Evolutionary conservation across 2,888 invertebrate genomes (phyloP).

Genomic region (Hyles lineata): DNA sequence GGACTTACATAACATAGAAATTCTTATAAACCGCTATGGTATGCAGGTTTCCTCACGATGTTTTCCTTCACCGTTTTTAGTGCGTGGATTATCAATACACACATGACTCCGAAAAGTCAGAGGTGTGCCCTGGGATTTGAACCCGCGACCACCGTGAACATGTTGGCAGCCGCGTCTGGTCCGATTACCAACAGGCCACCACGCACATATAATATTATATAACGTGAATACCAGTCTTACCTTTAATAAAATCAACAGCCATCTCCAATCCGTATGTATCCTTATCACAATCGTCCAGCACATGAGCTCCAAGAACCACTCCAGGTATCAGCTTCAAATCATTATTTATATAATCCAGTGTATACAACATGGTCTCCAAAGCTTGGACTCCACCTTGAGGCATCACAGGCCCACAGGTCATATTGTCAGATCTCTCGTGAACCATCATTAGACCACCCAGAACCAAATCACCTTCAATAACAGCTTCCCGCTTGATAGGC

Average conservation of each 20-base stretch:
- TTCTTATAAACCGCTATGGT: too few relatives aligned
- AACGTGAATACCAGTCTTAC: constrained; percentile 78
- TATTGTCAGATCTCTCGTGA: constrained; percentile 94
- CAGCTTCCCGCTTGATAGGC: constrained; percentile 94
- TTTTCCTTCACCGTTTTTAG: too few relatives aligned
- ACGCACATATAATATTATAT: too few relatives aligned
- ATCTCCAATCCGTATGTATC: constrained; percentile 98
- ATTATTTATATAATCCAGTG: constrained; percentile 91
- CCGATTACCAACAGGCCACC: too few relatives aligned
- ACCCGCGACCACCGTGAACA: too few relatives aligned
- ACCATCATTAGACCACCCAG: constrained; percentile 97
- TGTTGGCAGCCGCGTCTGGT: too few relatives aligned
- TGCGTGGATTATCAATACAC: too few relatives aligned
- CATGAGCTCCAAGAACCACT: constrained; percentile 93
- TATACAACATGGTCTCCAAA: constrained; percentile 96
- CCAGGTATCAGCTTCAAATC: constrained; percentile 88
- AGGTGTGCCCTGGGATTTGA: too few relatives aligned
- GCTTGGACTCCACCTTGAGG: constrained; percentile 96
- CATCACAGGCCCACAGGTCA: constrained; percentile 97
- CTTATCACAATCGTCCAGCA: constrained; percentile 97
- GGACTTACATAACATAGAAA: too few relatives aligned
- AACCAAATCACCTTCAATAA: constrained; percentile 94
- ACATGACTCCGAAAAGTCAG: too few relatives aligned
- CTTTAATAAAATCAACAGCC: constrained; percentile 98
- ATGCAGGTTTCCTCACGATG: too few relatives aligned